phyloP scores from a whole-genome alignment of 2,888 invertebrate species.

The Epirrhoe alternata region DNA sequence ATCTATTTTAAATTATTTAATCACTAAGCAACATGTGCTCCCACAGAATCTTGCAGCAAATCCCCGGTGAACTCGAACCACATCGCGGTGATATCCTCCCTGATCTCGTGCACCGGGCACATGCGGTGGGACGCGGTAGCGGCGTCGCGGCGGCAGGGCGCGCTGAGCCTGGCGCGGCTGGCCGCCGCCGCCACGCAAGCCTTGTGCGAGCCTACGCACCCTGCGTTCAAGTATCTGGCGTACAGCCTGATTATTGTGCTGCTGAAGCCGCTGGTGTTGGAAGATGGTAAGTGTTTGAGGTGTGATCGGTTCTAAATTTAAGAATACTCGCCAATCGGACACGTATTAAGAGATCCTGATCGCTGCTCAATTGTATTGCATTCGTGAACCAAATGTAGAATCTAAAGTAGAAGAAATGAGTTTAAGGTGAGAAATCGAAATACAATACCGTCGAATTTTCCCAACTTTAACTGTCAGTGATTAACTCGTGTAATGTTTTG shows the following conservation, averaged over 20 bases:
- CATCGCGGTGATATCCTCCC: slow-evolving; percentile 34
- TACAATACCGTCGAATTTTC: too few species aligned
- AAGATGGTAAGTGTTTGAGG: slow-evolving; percentile 54
- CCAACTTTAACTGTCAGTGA: too few species aligned
- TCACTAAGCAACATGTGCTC: not conserved
- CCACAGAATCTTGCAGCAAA: slow-evolving; percentile 26
- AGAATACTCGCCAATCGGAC: too few species aligned
- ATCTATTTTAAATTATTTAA: not conserved
- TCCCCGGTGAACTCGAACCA: slow-evolving; percentile 34
- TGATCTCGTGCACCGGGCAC: slow-evolving; percentile 30
- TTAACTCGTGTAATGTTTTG: too few species aligned
- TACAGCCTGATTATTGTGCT: slow-evolving; percentile 48
- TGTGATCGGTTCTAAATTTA: too few species aligned
- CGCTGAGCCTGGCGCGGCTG: slow-evolving; percentile 28
- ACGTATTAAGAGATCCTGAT: too few species aligned
- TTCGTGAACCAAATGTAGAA: too few species aligned
- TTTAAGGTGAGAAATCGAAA: too few species aligned
- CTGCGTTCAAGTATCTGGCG: slow-evolving; percentile 55
- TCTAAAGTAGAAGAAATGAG: too few species aligned
- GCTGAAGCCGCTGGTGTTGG: slow-evolving; percentile 53
- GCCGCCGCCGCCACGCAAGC: slow-evolving; percentile 28
- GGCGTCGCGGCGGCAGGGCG: slow-evolving; percentile 23
- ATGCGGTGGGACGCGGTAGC: slow-evolving; percentile 35
- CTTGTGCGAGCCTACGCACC: slow-evolving; percentile 42
- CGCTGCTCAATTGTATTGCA: too few species aligned